phyloP scores from a whole-genome alignment of 2,113 vertebrate species.

The Dolichotis patagonum region DNA sequence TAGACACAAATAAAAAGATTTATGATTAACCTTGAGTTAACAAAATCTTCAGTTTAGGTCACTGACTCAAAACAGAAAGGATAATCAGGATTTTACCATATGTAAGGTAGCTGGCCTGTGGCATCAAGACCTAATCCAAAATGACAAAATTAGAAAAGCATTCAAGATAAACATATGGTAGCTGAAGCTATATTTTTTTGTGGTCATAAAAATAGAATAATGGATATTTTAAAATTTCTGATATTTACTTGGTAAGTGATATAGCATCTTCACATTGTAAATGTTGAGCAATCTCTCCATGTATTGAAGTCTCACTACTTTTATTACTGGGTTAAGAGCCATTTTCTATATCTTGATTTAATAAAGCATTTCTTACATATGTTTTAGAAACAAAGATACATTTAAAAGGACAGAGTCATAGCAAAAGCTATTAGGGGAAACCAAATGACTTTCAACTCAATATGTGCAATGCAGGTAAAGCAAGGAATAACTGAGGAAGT shows the following conservation, averaged over 20 bases:
- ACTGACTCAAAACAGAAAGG: neutral
- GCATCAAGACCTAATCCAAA: neutral
- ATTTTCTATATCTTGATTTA: neutral
- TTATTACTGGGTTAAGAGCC: constrained; percentile 4
- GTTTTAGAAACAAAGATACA: neutral
- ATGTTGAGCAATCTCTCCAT: neutral
- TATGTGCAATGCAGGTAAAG: neutral
- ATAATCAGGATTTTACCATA: constrained; percentile 40
- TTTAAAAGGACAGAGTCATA: neutral
- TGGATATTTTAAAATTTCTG: constrained; percentile 43
- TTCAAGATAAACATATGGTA: neutral
- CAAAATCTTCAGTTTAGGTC: neutral
- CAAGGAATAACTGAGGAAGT: neutral
- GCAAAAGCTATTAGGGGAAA: constrained; percentile 20
- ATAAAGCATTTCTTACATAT: constrained; percentile 18
- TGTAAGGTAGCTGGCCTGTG: neutral
- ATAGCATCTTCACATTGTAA: constrained; percentile 24
- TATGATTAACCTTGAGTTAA: constrained; percentile 44
- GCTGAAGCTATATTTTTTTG: neutral
- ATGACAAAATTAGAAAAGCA: constrained; percentile 48
- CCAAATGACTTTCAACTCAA: neutral
- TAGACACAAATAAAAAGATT: constrained; percentile 13
- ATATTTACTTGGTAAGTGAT: neutral
- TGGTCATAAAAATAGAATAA: constrained; percentile 3
- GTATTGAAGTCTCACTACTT: neutral